Conservation (phyloP, 2,888 invertebrate species). For the Odontocerum albicorne region DNA sequence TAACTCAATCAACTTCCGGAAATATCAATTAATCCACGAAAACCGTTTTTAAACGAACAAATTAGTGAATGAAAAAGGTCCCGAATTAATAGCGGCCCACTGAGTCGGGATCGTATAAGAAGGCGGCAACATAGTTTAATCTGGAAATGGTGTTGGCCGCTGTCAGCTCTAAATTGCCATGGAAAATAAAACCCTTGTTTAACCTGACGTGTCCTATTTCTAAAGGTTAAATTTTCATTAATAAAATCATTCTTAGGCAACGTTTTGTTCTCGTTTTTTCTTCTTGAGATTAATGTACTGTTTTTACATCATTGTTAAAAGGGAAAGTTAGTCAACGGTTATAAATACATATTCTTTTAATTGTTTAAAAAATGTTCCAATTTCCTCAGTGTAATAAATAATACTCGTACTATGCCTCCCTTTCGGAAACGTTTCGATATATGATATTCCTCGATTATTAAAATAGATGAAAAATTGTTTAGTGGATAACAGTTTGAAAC, state of each 20-base stretch:
- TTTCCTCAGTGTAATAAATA: too few relatives aligned
- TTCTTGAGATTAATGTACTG: too few relatives aligned
- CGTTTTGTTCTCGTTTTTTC: too few relatives aligned
- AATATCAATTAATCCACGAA: slow-evolving; percentile 5
- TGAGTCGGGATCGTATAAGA: not conserved
- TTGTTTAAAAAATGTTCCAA: too few relatives aligned
- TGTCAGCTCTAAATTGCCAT: slow-evolving; percentile 4
- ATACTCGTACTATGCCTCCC: too few relatives aligned
- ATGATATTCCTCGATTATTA: too few relatives aligned
- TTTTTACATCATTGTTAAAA: too few relatives aligned
- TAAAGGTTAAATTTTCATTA: slow-evolving; percentile 15
- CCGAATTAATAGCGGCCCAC: slow-evolving; percentile 4
- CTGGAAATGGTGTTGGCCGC: not conserved
- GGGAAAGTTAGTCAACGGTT: too few relatives aligned
- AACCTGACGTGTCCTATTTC: slow-evolving; percentile 8
- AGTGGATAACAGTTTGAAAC: too few relatives aligned
- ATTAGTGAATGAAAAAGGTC: slow-evolving; percentile 2
- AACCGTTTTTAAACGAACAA: slow-evolving; percentile 11
- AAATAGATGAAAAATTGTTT: too few relatives aligned
- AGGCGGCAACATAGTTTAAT: not conserved
- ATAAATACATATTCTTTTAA: too few relatives aligned
- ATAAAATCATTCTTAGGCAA: not conserved
- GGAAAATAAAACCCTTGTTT: slow-evolving; percentile 10
- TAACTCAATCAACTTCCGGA: slow-evolving; percentile 8
- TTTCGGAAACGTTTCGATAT: too few relatives aligned